Conservation (phyloP, 2,113 vertebrate genomes). For the Podarcis cretensis region DNA sequence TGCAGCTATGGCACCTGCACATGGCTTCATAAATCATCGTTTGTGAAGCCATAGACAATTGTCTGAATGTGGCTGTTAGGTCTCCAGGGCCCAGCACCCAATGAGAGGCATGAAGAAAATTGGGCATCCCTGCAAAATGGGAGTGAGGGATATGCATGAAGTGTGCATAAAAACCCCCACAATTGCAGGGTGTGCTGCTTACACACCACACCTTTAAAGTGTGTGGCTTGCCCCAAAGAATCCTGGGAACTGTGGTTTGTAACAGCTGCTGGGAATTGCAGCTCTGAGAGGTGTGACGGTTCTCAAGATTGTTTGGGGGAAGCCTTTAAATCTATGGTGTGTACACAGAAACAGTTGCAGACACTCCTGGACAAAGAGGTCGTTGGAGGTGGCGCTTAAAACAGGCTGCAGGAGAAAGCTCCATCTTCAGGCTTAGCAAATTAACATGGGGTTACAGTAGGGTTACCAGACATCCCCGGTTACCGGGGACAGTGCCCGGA, state of each 20-base stretch:
- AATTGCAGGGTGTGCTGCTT: too few relatives aligned
- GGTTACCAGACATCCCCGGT: too few relatives aligned
- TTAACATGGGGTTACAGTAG: not conserved
- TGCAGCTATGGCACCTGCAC: not conserved
- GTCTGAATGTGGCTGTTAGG: not conserved
- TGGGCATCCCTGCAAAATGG: not conserved
- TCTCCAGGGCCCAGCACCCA: not conserved
- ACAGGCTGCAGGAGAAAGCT: not conserved
- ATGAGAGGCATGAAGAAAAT: not conserved
- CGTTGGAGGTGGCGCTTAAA: not conserved
- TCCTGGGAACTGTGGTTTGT: too few relatives aligned
- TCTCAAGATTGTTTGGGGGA: too few relatives aligned
- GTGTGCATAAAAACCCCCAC: not conserved
- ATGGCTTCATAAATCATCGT: not conserved
- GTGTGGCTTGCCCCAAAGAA: too few relatives aligned
- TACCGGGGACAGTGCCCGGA: too few relatives aligned
- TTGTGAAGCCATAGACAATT: not conserved
- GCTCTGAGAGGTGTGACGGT: too few relatives aligned
- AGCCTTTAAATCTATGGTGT: too few relatives aligned
- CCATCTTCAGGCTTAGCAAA: not conserved
- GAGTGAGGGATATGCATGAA: not conserved
- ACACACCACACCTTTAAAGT: too few relatives aligned
- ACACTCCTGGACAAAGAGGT: not conserved
- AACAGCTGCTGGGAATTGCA: too few relatives aligned
- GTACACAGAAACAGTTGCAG: not conserved